phyloP scores from a whole-genome alignment of 2,888 invertebrate genomes.

The Luperina nickerlii region DNA sequence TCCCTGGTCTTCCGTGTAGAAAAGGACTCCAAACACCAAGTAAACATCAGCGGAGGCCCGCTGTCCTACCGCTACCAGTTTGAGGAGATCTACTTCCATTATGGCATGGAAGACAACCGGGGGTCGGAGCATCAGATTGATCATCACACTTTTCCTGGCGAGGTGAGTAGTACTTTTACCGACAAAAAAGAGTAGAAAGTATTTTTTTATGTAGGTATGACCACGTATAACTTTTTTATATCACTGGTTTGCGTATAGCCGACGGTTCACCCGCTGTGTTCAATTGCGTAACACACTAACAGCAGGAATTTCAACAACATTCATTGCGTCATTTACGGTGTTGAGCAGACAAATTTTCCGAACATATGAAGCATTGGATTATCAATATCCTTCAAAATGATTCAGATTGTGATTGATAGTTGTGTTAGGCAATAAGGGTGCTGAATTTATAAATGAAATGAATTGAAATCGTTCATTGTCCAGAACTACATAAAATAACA shows the following conservation, averaged over 20 bases:
- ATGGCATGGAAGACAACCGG: conserved; percentile 96
- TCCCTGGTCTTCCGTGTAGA: conserved; percentile 97
- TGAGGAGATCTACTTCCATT: conserved; percentile 98
- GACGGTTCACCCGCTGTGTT: too few species aligned
- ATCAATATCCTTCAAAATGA: background rate
- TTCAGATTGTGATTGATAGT: too few species aligned
- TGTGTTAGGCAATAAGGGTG: too few species aligned
- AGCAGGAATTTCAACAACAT: background rate
- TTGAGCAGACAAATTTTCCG: background rate
- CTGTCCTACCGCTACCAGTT: conserved; percentile 98
- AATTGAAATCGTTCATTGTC: too few species aligned
- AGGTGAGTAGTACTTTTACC: conserved; percentile 92
- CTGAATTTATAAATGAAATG: too few species aligned
- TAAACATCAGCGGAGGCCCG: conserved; percentile 99
- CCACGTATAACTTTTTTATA: too few species aligned
- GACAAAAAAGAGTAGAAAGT: too few species aligned
- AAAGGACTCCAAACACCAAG: conserved; percentile 96
- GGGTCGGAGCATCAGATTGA: conserved; percentile 99
- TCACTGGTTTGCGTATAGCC: too few species aligned
- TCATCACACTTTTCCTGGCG: conserved; percentile 98
- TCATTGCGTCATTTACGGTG: background rate
- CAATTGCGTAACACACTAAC: too few species aligned
- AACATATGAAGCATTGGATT: background rate
- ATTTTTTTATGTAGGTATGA: too few species aligned
- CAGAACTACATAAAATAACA: too few species aligned